Base-by-base conservation (phyloP, 2,113 vertebrate species). In the Lonchura striata region DNA sequence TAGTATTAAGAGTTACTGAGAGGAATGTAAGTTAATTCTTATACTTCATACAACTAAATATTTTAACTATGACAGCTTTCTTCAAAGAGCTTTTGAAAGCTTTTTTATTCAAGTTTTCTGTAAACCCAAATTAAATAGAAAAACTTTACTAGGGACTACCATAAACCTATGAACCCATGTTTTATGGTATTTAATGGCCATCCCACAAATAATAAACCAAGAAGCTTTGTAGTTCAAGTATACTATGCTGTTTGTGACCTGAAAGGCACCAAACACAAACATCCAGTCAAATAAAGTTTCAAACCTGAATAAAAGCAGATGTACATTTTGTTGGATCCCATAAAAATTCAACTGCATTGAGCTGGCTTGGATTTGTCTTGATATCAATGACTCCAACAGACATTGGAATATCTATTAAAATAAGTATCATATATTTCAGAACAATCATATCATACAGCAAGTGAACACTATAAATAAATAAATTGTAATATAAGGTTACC, bases 271-370 rank as follows among this genome's bases (percentile, higher is more conserved):
- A 88, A 74, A 94, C 65, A 75, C 76, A 78, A 31, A 86, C 65
- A 87, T 86, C 24, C 85, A 97, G 93, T 82, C 95, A 95, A 75
- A 63, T 64, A 95, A 96, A 97, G 93, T 82, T 93, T 93, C 98
- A 98, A 97, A 98, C 98, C 98, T 98, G 98, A 97, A 98, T 98
- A 97, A 98, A 98, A 97, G 98, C 98, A 95, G 98, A 98, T 86
- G 98, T 98, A 91, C 98, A 98, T 94, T 98, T 98, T 94, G 98
- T 97, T 97, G 98, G 98, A 96, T 98, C 98, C 98, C 98, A 98
- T 85, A 98, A 97, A 97, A 98, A 98, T 96, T 98, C 98, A 86
- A 98, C 98, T 22, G 98, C 98, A 81, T 98, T 98, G 93, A 98
- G 97, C 92, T 98, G 98, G 94, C 98, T 97, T 94, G 98, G 97